phyloP scores from a whole-genome alignment of 2,113 vertebrate genomes.

The Trinectes maculatus region DNA sequence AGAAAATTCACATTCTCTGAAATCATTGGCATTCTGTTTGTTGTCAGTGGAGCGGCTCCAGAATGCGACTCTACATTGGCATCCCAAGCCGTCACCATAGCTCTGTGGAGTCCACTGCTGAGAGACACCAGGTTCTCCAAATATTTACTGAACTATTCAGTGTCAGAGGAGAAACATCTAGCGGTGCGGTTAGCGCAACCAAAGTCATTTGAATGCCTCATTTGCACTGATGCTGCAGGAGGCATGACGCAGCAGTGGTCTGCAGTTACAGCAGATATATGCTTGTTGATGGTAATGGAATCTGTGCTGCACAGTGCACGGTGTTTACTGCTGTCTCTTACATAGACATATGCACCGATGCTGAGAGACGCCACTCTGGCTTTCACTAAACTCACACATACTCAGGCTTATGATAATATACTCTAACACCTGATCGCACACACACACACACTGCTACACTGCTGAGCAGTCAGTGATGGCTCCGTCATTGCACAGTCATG shows the following conservation, averaged over 20 bases:
- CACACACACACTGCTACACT: slow-evolving; percentile 28
- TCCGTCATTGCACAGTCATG: slow-evolving; percentile 51
- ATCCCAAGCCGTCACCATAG: slow-evolving; percentile 28
- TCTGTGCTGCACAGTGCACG: too few relatives aligned
- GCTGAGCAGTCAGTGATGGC: slow-evolving; percentile 40
- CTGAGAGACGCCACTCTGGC: slow-evolving; percentile 11
- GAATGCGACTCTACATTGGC: slow-evolving; percentile 43
- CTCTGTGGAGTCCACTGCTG: slow-evolving; percentile 32
- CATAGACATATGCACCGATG: background rate
- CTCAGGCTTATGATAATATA: slow-evolving; percentile 12
- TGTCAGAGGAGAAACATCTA: slow-evolving; percentile 46
- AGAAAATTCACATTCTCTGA: slow-evolving; percentile 37
- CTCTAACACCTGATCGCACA: slow-evolving; percentile 11
- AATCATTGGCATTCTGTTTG: slow-evolving; percentile 54
- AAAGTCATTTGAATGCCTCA: too few relatives aligned
- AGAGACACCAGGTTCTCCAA: slow-evolving; percentile 40
- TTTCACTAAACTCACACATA: background rate
- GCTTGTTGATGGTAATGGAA: too few relatives aligned
- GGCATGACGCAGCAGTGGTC: slow-evolving; percentile 5
- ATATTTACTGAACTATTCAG: slow-evolving; percentile 51
- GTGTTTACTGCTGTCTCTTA: too few relatives aligned
- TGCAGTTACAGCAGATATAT: slow-evolving; percentile 20
- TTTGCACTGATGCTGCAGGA: too few relatives aligned
- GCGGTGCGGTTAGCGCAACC: slow-evolving; percentile 8
- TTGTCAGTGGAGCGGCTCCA: slow-evolving; percentile 56